A percentile compares a stretch with the other conserved stretches of the same genome.
Evolutionary conservation across 2,797 vertebrate genomes (phyloP).

Genomic region (Psittacula derbiana): DNA sequence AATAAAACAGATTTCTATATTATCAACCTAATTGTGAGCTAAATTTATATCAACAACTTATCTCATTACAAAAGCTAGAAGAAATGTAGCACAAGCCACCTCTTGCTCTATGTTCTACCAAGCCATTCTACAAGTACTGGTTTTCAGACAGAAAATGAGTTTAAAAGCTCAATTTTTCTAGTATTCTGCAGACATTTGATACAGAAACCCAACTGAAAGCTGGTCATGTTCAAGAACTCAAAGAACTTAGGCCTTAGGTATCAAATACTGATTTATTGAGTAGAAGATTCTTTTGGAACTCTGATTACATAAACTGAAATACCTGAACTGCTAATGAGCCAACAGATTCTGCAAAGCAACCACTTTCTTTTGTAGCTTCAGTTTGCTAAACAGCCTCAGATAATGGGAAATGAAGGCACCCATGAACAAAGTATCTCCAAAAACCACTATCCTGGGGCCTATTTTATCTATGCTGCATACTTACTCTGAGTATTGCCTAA

Average conservation of each 20-base stretch:
- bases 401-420: not conserved
- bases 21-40: not conserved
- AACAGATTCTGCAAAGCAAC: not conserved
- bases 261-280: not conserved
- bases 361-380: not conserved
- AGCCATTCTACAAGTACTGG: not conserved
- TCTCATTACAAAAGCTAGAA: not conserved
- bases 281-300: not conserved
- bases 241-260: not conserved
- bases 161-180: not conserved
- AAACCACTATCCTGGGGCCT: accelerated
- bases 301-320: not conserved
- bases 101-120: not conserved
- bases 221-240: not conserved
- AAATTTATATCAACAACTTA: not conserved
- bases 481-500: not conserved
- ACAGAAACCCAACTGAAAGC: not conserved
- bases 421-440: not conserved
- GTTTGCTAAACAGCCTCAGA: not conserved
- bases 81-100: accelerated
- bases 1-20: not conserved
- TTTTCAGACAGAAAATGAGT: not conserved
- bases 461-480: not conserved
- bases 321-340: not conserved
- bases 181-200: not conserved